Base-by-base conservation (phyloP, 2,797 vertebrate genomes). In the Mionectes olivaceus region DNA sequence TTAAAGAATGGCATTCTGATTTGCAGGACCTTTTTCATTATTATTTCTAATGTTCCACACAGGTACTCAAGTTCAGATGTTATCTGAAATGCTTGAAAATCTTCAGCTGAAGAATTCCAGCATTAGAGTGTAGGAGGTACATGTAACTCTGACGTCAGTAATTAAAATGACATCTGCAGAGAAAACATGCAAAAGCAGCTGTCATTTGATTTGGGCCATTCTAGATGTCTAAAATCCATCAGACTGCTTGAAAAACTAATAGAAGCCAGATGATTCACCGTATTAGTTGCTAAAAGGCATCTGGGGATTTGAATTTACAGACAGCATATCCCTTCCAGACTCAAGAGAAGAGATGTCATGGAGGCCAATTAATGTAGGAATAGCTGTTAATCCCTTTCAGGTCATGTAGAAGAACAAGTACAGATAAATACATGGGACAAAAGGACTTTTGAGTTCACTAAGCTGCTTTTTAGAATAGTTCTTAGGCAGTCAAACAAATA, bases 301-400 rank as follows among this genome's bases (percentile, higher is more conserved):
- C 52, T 60, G 37, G n/a, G 81, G 41, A 74, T 92, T 91, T 90
- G 69, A 37, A 90, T 89, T 85, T 97, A 15, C 41, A 77, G 49
- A 10, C 50, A 74, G 44, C 59, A 63, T 56, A 74, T 74, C 41
- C 19, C 18, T 79, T 89, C 63, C 63, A 74, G 33, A 80, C 37
- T 80, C 73, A 30, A 76, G 55, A 91, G 80, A 83, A 93, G 76
- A 85, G 32, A 83, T 64, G 49, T 43, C n/a, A 57, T 19, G 15
- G 64, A 93, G 86, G 52, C 80, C 41, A 90, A 89, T 87, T 96
- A 94, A 71, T 60, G 25, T 69, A 87, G 71, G 70, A 89, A 77
- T 47, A 71, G 47, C 23, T 68, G 52, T 46, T 96, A 91, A 93
- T 94, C 80, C 70, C 37, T 57, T 88, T 93, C n/a, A 75, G 64